Evolutionary conservation across 1,140 invertebrate genomes (phyloP), one percentile per base, ranked within the genome.

Genomic region (Hyposmocoma kahamanoa): DNA sequence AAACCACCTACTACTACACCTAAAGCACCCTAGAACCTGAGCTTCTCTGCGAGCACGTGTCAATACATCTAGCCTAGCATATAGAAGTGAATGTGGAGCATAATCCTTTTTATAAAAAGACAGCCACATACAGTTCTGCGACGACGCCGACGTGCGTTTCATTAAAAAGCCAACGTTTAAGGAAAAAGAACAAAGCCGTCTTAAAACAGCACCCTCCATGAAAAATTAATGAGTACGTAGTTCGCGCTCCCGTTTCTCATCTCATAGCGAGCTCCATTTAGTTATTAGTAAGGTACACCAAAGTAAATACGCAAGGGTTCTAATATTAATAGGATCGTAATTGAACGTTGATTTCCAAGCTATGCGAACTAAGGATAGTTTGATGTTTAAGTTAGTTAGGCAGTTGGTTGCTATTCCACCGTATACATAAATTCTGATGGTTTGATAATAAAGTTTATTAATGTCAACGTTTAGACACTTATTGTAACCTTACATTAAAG

Each of bases 111-210:
- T 41, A 53, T 54, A 54, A 45, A 50, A 47, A 50, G 13, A 22
- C 34, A 26, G 17, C 44, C 44, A 41, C 43, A 38, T 30, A 36
- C 24, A 22, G 39, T 28, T 19, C 20, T 20, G 20, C 15, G 3
- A 8, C 5, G 5, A 18, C 18, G 3, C 10, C 42, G 41, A 46
- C 46, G 26, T 45, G 45, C 46, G 54, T 62, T 62, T 62, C 54
- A 57, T 58, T 56, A 53, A 57, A 56, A 56, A 52, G 45, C 56
- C 20, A 51, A 45, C 41, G 42, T 47, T 47, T 19, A 22, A 20
- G 30, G 28, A 10, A 34, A 59, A 60, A 53, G 42, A 51, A 57
- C 41, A 57, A 32, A 32, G 48, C 22, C 28, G 36, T 42, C 47
- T 43, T 49, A 49, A 44, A 36, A 59, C 21, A 53, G 28, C 50